These are phyloP conservation scores for Varroa destructor DNA, from an alignment of 1,140 invertebrate genomes.

Conservation along the genomic window DNA sequence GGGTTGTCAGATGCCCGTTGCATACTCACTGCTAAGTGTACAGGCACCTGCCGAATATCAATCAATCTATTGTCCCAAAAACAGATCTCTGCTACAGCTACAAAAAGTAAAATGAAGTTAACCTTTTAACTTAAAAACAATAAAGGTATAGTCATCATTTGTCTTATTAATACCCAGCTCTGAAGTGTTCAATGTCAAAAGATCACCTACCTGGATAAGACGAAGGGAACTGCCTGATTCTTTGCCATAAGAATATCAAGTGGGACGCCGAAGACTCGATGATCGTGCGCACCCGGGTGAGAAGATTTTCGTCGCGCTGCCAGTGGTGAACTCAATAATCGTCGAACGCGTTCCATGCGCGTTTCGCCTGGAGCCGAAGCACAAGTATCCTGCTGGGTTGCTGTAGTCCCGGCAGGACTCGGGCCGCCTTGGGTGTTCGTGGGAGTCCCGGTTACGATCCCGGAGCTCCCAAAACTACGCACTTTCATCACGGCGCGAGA, in stretches of 20 bases:
- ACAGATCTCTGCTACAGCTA: too few species aligned
- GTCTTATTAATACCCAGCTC: too few species aligned
- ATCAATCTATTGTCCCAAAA: too few species aligned
- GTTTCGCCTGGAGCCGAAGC: background rate
- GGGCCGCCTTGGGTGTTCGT: background rate
- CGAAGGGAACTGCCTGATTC: constrained; percentile 15
- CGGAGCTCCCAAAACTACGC: constrained; percentile 14
- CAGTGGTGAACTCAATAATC: constrained; percentile 11
- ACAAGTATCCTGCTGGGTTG: too few species aligned
- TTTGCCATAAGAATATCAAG: constrained; percentile 20
- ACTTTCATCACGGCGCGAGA: constrained; percentile 25
- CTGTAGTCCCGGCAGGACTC: background rate
- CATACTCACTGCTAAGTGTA: too few species aligned
- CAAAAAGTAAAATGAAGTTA: too few species aligned
- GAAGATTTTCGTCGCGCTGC: constrained; percentile 15
- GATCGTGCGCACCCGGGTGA: background rate
- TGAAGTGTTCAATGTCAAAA: too few species aligned
- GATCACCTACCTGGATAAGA: constrained; percentile 13
- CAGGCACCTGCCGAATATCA: too few species aligned
- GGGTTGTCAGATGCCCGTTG: too few species aligned
- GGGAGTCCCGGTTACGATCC: background rate
- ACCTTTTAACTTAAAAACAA: too few species aligned
- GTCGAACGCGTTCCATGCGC: constrained; percentile 16
- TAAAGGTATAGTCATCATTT: too few species aligned
- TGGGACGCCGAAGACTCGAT: constrained; percentile 1